Percentiles rank a stretch among this genome's conserved stretches.
Conservation (phyloP, 2,113 vertebrate species). For the Pachypanchax playfairii region DNA sequence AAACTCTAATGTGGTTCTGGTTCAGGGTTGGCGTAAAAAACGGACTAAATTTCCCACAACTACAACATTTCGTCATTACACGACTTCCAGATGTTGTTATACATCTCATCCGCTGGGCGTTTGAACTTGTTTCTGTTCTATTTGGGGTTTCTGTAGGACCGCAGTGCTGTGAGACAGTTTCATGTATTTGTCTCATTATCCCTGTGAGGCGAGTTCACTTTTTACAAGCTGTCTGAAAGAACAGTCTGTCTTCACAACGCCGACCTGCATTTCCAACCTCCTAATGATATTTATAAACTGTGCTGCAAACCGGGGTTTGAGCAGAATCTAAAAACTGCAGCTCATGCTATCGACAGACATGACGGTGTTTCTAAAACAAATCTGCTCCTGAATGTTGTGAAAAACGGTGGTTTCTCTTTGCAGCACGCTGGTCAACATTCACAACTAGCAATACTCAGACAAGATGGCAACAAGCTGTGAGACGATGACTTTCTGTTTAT, state of each 20-base stretch:
- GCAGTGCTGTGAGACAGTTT: too few species aligned
- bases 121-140: too few species aligned
- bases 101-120: too few species aligned
- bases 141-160: too few species aligned
- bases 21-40: too few species aligned
- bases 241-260: not conserved
- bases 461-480: not conserved
- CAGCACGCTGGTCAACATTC: not conserved
- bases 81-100: too few species aligned
- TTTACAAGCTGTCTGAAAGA: not conserved
- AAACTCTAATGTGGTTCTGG: not conserved
- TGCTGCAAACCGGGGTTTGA: not conserved
- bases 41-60: too few species aligned
- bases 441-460: not conserved
- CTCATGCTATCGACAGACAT: not conserved
- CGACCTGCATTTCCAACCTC: not conserved
- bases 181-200: too few species aligned
- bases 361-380: not conserved
- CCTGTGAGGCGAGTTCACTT: too few species aligned
- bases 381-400: not conserved
- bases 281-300: not conserved
- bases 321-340: not conserved
- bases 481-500: not conserved
- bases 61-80: too few species aligned
- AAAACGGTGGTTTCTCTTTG: not conserved